Evolutionary conservation across 2,888 invertebrate genomes (phyloP).

Genomic region (Stramonita haemastoma): DNA sequence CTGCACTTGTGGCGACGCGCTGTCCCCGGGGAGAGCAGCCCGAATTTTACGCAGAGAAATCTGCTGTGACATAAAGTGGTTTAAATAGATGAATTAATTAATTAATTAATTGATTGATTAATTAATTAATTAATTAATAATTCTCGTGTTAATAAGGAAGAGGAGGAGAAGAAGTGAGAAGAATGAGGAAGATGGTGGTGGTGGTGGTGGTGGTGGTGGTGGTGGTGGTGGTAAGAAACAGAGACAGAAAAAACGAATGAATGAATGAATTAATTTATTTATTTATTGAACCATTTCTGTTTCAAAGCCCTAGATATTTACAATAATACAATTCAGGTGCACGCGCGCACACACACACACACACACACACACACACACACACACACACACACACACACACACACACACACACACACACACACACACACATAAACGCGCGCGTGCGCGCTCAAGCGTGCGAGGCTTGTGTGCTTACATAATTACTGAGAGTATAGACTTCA

Average conservation of each 20-base stretch:
- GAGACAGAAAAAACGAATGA: neutral
- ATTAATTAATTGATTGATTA: too few relatives aligned
- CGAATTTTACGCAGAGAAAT: too few relatives aligned
- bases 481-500: too few relatives aligned
- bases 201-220: neutral
- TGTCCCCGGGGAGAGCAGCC: too few relatives aligned
- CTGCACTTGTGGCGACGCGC: too few relatives aligned
- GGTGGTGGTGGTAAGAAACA: neutral
- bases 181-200: neutral
- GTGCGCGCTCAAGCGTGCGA: conserved; percentile 9
- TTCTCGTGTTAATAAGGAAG: neutral
- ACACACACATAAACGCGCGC: conserved; percentile 21
- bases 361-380: conserved; percentile 22
- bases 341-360: neutral
- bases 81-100: too few relatives aligned
- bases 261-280: neutral
- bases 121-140: too few relatives aligned
- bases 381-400: conserved; percentile 9
- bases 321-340: neutral
- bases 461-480: too few relatives aligned
- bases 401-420: neutral
- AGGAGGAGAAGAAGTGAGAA: neutral
- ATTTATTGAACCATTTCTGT: neutral
- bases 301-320: neutral
- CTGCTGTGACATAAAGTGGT: too few relatives aligned